phyloP scores from a whole-genome alignment of 92 coral and sea anemone species.

The Porites divaricata region DNA sequence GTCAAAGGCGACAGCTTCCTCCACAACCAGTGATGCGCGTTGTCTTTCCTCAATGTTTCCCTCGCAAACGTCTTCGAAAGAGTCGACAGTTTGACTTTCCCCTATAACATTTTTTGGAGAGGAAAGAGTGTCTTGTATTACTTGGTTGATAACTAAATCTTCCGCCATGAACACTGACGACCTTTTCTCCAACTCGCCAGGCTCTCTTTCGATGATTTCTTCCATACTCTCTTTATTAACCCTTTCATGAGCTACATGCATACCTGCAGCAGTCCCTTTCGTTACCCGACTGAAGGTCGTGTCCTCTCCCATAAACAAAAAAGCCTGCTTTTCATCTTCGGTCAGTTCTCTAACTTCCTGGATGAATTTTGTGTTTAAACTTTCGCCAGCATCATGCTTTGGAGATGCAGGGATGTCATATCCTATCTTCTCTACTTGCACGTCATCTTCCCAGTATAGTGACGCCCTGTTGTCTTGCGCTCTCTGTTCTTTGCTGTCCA shows the following conservation, averaged over 20 bases:
- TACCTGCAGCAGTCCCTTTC: conserved; percentile 34
- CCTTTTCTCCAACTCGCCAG: conserved; percentile 18
- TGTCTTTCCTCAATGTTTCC: neutral
- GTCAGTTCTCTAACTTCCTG: conserved; percentile 19
- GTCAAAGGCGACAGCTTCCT: conserved; percentile 11
- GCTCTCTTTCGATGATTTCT: conserved; percentile 20
- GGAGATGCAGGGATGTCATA: conserved; percentile 40
- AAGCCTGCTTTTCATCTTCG: conserved; percentile 8
- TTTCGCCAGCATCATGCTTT: conserved; percentile 33
- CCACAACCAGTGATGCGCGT: conserved; percentile 30
- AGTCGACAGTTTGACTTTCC: neutral
- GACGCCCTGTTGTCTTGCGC: neutral
- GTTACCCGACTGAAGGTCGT: conserved; percentile 26
- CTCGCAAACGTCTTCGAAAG: conserved; percentile 7
- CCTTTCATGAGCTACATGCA: conserved; percentile 45
- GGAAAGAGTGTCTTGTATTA: conserved; percentile 10
- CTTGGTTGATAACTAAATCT: conserved; percentile 14
- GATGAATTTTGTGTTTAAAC: conserved; percentile 7
- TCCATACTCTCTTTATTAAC: conserved; percentile 20
- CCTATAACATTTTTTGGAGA: conserved; percentile 30
- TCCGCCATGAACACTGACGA: conserved; percentile 32
- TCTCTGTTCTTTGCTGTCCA: neutral
- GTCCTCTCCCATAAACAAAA: conserved; percentile 7
- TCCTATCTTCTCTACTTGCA: conserved; percentile 23
- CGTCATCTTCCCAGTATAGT: neutral